Evolutionary conservation across 2,113 vertebrate genomes (phyloP).

Genomic region (Tachysurus vachellii): DNA sequence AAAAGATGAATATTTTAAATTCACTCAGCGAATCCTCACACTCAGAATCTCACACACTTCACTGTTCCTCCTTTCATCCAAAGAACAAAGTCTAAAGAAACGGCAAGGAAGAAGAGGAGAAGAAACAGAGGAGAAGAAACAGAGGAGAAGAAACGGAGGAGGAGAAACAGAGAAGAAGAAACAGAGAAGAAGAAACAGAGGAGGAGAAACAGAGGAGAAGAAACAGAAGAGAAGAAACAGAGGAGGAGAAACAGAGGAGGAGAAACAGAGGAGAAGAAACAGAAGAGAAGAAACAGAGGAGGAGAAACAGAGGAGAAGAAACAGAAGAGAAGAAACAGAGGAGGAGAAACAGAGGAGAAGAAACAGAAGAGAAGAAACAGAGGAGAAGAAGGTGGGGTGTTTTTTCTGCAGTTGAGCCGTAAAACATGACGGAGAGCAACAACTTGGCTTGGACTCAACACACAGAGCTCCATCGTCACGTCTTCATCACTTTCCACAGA

Average conservation of each 20-base stretch:
- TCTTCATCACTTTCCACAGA: background rate
- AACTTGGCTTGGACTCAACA: background rate
- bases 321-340: background rate
- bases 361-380: background rate
- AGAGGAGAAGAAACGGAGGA: background rate
- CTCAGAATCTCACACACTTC: background rate
- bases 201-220: background rate
- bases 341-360: too few relatives aligned
- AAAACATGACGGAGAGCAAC: background rate
- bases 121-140: background rate
- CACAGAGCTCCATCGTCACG: background rate
- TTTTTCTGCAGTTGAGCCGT: background rate
- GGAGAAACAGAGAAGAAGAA: background rate
- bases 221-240: too few relatives aligned
- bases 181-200: background rate
- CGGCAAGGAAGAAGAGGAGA: too few relatives aligned
- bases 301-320: too few relatives aligned
- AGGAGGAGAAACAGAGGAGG: too few relatives aligned
- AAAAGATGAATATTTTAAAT: background rate
- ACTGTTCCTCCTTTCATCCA: background rate
- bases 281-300: background rate
- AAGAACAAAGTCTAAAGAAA: background rate
- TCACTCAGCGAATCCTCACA: background rate
- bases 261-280: background rate
- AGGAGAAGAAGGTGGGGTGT: background rate